Evolutionary conservation across 2,113 vertebrate genomes (phyloP).

Genomic region (Turdus rufiventris): DNA sequence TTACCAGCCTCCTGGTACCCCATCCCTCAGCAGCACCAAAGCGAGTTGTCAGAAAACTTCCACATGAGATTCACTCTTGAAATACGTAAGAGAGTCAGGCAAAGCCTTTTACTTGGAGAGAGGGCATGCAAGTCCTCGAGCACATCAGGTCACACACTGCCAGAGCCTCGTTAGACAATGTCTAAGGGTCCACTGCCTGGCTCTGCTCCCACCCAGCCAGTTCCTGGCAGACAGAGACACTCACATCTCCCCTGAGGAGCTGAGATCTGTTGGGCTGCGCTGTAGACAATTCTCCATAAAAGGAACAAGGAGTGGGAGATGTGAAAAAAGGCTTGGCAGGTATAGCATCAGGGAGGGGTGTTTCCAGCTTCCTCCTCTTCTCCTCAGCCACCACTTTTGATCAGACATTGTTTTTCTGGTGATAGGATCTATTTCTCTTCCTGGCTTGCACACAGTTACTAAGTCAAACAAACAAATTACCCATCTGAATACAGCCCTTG

Average conservation of each 20-base stretch:
- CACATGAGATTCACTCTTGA: background rate
- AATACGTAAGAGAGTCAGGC: background rate
- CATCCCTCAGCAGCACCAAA: background rate
- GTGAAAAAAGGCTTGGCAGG: background rate
- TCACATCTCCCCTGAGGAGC: background rate
- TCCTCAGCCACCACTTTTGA: background rate
- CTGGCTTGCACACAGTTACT: background rate
- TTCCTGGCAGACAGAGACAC: background rate
- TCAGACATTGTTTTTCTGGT: background rate
- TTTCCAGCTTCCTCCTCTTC: background rate
- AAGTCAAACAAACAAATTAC: background rate
- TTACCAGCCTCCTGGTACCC: background rate
- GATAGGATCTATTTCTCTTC: background rate
- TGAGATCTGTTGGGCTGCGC: background rate
- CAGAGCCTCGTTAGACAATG: background rate
- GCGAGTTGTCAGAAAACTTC: background rate
- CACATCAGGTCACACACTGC: accelerated
- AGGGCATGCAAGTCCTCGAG: background rate
- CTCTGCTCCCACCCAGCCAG: background rate
- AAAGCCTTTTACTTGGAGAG: background rate
- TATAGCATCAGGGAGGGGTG: background rate
- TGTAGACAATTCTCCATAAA: background rate
- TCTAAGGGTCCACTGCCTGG: background rate
- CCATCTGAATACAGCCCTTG: background rate
- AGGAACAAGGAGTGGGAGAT: background rate